Conservation (phyloP, 1,140 invertebrate genomes). For the Bombus sylvicola region DNA sequence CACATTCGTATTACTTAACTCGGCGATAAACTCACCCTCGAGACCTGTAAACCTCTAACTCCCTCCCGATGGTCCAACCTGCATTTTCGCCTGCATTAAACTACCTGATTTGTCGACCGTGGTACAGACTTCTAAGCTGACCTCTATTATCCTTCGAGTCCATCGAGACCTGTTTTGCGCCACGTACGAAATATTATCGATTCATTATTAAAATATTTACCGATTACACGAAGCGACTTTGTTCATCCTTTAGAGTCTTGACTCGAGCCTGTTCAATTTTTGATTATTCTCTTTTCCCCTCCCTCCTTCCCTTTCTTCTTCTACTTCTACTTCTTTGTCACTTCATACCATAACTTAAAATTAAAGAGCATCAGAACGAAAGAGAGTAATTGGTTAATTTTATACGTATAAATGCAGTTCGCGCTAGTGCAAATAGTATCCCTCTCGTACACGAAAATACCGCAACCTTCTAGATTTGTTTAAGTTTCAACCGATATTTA, state of each 20-base stretch:
- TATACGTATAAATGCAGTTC: not conserved
- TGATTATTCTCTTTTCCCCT: no score
- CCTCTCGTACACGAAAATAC: not conserved
- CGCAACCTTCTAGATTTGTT: constrained; percentile 12
- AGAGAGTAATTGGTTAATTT: not conserved
- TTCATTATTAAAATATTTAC: not conserved
- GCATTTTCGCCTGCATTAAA: constrained; percentile 73
- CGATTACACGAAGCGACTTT: not conserved
- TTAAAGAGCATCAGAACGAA: no score
- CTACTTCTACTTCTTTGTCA: not conserved
- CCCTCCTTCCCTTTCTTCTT: not conserved
- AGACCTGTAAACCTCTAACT: constrained; percentile 75
- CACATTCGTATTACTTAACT: constrained; percentile 80
- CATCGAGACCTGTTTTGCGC: constrained; percentile 38
- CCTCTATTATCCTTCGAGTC: constrained; percentile 57
- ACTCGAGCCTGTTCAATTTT: no score
- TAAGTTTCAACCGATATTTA: not conserved
- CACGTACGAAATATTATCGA: constrained; percentile 13
- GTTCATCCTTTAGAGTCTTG: no score
- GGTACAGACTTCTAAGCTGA: constrained; percentile 64
- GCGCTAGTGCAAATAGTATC: not conserved
- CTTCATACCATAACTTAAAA: not conserved
- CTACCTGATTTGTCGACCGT: constrained; percentile 71
- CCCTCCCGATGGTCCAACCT: constrained; percentile 62
- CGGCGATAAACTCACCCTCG: constrained; percentile 76